Conservation (phyloP, 2,113 vertebrate species). For the Clinocottus analis region DNA sequence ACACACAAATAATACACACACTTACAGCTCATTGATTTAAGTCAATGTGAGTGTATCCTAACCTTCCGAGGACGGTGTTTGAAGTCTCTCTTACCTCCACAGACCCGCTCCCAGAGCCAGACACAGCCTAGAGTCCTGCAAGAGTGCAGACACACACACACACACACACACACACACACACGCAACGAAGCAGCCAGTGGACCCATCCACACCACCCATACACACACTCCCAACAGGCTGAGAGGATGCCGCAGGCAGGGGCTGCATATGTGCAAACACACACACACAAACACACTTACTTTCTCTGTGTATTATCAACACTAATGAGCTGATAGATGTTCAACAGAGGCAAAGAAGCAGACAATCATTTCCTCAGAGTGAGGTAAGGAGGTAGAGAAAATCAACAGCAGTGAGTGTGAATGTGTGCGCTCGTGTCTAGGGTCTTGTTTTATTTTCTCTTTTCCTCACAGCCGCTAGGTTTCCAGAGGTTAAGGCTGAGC, state of each 20-base stretch:
- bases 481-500: slow-evolving; percentile 75
- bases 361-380: slow-evolving; percentile 76
- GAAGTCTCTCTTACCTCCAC: slow-evolving; percentile 78
- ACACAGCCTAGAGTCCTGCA: slow-evolving; percentile 81
- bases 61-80: slow-evolving; percentile 76
- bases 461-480: slow-evolving; percentile 69
- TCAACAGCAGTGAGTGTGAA: slow-evolving; percentile 60
- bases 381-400: slow-evolving; percentile 63
- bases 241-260: slow-evolving; percentile 73
- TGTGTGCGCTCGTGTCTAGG: slow-evolving; percentile 60
- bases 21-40: slow-evolving; percentile 82
- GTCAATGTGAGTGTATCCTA: slow-evolving; percentile 79
- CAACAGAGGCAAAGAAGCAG: slow-evolving; percentile 75
- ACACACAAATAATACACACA: slow-evolving; percentile 78
- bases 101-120: slow-evolving; percentile 73
- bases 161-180: slow-evolving; percentile 75
- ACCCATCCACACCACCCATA: slow-evolving; percentile 78
- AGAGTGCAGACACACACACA: slow-evolving; percentile 60
- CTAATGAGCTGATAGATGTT: slow-evolving; percentile 85
- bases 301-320: slow-evolving; percentile 78
- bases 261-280: slow-evolving; percentile 59
- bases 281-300: slow-evolving; percentile 64
- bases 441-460: slow-evolving; percentile 73
- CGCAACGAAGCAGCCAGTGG: slow-evolving; percentile 58
- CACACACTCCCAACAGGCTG: slow-evolving; percentile 71